Evolutionary conservation across 2,888 invertebrate species (phyloP), one percentile per base, ranked within the genome.

Genomic region (Drosophila gaucha): DNA sequence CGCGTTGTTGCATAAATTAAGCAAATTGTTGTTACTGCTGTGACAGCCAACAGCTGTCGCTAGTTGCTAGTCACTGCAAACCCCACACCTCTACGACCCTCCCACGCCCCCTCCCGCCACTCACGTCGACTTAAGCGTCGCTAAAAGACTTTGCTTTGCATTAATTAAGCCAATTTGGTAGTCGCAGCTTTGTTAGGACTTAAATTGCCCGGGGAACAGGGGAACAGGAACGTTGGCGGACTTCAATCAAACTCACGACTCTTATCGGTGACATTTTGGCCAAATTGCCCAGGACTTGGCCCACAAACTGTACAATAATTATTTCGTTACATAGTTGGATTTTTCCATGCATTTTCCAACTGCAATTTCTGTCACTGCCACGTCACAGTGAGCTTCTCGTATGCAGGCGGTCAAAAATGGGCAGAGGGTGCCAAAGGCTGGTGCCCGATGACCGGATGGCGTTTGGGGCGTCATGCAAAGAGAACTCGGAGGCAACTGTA

Each of bases 111-210:
- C 12, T 4, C 14, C 0, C n/a, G n/a, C 8, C 22, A 10, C 18
- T 35, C 20, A 33, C 47, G 30, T 46, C 50, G 62, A 67, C 71
- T 80, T 70, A 65, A 75, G 75, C 50, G 39, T 46, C 50, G 60
- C 80, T 73, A 74, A 78, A 80, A 80, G 82, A 75, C 69, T 82
- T 78, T 63, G 59, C 58, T 79, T 78, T 83, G 82, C 82, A 83
- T 84, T 73, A 68, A 84, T 83, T 82, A 80, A 63, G 73, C 49
- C 65, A 68, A 64, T 62, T 74, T 68, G 43, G 49, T 30, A 30
- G 55, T 56, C 36, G 28, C 28, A 30, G 28, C 28, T 43, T 30
- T 44, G 30, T 10, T 28, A n/a, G 10, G 31, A 26, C 46, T 46
- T 28, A 41, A 65, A 35, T 41, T 51, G 30, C 35, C 26, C 9